These are phyloP conservation scores for Ahaetulla prasina DNA, from an alignment of 2,113 vertebrate species.

Conservation along the genomic window DNA sequence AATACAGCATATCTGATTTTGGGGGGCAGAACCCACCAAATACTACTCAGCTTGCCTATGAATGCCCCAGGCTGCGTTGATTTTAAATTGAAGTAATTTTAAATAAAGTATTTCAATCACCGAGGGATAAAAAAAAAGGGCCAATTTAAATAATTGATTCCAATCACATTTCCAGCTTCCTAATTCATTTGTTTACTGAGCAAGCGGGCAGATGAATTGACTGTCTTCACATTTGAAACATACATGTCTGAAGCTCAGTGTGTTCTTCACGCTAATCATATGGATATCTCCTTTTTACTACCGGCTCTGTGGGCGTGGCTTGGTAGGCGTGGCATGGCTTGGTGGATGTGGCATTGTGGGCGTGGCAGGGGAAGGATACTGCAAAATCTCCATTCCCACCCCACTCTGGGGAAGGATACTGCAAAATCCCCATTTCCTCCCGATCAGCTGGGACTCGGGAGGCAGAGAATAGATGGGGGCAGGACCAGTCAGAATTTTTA, in stretches of 20 bases:
- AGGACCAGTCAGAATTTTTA: too few species aligned
- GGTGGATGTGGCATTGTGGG: too few species aligned
- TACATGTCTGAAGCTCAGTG: neutral
- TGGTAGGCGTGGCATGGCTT: too few species aligned
- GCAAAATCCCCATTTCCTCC: too few species aligned
- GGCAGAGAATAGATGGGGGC: too few species aligned
- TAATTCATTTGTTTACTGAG: constrained; percentile 1
- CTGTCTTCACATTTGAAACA: neutral
- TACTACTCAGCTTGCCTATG: neutral
- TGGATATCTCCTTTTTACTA: too few species aligned
- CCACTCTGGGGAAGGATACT: too few species aligned
- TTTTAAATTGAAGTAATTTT: constrained; percentile 7
- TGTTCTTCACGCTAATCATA: neutral
- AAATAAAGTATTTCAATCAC: constrained; percentile 1
- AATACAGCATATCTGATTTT: neutral
- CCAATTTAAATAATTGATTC: constrained; percentile 20
- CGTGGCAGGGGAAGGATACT: too few species aligned
- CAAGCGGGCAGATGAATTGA: neutral
- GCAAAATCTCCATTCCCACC: too few species aligned
- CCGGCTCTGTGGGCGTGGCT: too few species aligned
- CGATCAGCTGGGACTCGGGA: too few species aligned
- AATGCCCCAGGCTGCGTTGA: neutral
- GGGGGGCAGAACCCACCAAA: neutral
- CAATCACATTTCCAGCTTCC: constrained; percentile 12
- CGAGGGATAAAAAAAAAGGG: neutral